phyloP scores from a whole-genome alignment of 2,888 invertebrate species.

The Griposia aprilina region DNA sequence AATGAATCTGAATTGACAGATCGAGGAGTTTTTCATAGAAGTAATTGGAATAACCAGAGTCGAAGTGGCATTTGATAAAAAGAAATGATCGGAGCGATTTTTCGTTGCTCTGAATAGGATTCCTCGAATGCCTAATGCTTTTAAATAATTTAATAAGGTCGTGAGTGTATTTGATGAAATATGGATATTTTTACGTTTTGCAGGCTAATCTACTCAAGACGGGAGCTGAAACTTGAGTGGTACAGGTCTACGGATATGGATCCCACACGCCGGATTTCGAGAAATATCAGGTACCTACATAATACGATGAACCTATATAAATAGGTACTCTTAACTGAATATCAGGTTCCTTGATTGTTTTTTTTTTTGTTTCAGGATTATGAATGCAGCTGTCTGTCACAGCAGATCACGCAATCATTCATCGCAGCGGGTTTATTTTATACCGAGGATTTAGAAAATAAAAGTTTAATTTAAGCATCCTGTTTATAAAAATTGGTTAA shows the following conservation, averaged over 20 bases:
- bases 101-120: constrained; percentile 14
- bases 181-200: constrained; percentile 37
- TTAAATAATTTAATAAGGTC: constrained; percentile 29
- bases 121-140: constrained; percentile 15
- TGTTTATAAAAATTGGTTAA: background rate
- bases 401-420: background rate
- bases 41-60: constrained; percentile 53
- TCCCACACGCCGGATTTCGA: background rate
- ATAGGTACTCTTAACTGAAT: background rate
- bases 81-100: constrained; percentile 39
- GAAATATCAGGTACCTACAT: constrained; percentile 13
- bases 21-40: constrained; percentile 38
- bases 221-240: constrained; percentile 37
- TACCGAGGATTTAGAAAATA: background rate
- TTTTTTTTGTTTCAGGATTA: constrained; percentile 17
- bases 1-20: constrained; percentile 33
- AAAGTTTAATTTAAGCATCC: background rate
- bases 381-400: background rate
- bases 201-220: constrained; percentile 40
- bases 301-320: background rate
- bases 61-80: constrained; percentile 50
- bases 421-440: constrained; percentile 2
- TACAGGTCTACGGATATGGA: background rate
- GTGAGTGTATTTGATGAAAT: constrained; percentile 14
- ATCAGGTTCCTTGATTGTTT: background rate